These are phyloP conservation scores for Pangasianodon hypophthalmus DNA, from an alignment of 2,113 vertebrate species.

Conservation along the genomic window DNA sequence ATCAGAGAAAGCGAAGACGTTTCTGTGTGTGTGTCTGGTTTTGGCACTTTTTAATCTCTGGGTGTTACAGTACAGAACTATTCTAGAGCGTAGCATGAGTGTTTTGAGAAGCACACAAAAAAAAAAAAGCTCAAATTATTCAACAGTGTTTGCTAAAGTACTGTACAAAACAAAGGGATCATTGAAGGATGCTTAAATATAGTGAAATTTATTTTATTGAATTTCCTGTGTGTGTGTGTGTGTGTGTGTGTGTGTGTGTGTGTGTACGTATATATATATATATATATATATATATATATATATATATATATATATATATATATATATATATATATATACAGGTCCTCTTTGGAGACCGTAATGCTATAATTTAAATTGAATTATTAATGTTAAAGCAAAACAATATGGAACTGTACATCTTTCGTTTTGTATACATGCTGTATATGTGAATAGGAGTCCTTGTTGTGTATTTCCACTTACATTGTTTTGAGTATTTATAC, in stretches of 20 bases:
- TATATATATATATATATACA: slow-evolving; percentile 4
- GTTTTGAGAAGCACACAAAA: slow-evolving; percentile 50
- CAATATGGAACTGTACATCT: slow-evolving; percentile 68
- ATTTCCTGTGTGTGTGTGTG: slow-evolving; percentile 64
- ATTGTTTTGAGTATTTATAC: slow-evolving; percentile 46
- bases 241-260: slow-evolving; percentile 3
- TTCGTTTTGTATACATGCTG: slow-evolving; percentile 60
- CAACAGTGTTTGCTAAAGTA: slow-evolving; percentile 65
- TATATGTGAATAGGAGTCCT: slow-evolving; percentile 59
- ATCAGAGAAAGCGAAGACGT: background rate
- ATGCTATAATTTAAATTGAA: slow-evolving; percentile 68
- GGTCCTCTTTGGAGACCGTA: slow-evolving; percentile 54
- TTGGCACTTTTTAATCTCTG: slow-evolving; percentile 48
- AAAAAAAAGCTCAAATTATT: slow-evolving; percentile 54
- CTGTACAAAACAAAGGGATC: slow-evolving; percentile 71
- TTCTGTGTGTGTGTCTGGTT: slow-evolving; percentile 18
- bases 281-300: background rate
- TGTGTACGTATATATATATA: background rate
- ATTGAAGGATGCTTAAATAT: slow-evolving; percentile 57
- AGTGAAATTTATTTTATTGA: slow-evolving; percentile 62
- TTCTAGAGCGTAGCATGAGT: slow-evolving; percentile 10
- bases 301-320: slow-evolving; percentile 30
- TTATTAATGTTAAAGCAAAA: slow-evolving; percentile 69
- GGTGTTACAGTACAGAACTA: slow-evolving; percentile 26
- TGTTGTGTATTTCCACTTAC: slow-evolving; percentile 39